These are phyloP conservation scores for Tribolium freemani DNA, from an alignment of 2,888 invertebrate species.

Conservation along the genomic window DNA sequence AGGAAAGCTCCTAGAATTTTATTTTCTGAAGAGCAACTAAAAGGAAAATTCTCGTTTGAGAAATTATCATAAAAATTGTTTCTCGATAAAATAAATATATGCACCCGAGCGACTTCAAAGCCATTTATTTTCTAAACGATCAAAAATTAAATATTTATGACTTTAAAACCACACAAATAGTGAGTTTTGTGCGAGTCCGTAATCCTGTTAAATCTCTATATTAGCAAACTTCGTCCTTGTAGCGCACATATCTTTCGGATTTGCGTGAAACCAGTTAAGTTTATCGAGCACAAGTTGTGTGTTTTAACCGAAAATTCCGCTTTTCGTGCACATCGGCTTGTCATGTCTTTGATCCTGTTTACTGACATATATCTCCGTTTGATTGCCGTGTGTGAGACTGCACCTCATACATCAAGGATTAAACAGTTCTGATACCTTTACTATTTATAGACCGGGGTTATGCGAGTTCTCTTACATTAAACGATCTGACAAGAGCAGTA, in stretches of 20 bases:
- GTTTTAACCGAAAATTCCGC: too few species aligned
- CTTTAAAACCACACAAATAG: neutral
- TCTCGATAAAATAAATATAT: too few species aligned
- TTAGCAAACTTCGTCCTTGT: neutral
- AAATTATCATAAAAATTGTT: too few species aligned
- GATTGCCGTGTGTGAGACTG: constrained; percentile 35
- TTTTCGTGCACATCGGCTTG: neutral
- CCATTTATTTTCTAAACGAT: neutral
- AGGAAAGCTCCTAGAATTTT: too few species aligned
- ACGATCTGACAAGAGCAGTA: constrained; percentile 42
- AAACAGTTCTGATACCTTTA: constrained; percentile 39
- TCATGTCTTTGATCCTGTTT: constrained; percentile 43
- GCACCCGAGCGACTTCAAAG: neutral
- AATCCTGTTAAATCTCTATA: neutral
- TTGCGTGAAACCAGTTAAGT: neutral
- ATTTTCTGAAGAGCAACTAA: too few species aligned
- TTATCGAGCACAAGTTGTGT: neutral
- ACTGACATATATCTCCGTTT: constrained; percentile 41
- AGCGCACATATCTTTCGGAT: neutral
- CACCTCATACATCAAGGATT: constrained; percentile 46
- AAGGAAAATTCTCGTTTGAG: too few species aligned
- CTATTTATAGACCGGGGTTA: constrained; percentile 43
- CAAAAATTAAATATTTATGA: neutral
- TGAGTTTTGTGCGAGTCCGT: neutral
- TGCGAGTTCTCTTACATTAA: constrained; percentile 40